phyloP scores from a whole-genome alignment of 2,113 vertebrate species.

The Tenebrosternarchus preto region DNA sequence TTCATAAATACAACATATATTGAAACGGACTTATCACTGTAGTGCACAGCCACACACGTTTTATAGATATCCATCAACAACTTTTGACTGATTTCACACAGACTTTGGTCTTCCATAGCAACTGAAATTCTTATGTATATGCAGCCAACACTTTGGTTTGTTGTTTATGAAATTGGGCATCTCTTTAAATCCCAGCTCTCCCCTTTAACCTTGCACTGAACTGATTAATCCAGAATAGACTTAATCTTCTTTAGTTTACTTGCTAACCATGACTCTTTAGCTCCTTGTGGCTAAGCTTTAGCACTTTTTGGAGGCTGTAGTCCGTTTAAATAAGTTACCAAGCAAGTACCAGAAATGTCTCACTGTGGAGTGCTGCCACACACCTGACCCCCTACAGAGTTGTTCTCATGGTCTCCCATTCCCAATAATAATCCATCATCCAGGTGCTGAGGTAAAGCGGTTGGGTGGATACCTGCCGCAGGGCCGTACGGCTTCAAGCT shows the following conservation, averaged over 20 bases:
- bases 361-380: not conserved
- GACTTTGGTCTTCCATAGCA: not conserved
- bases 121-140: not conserved
- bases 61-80: not conserved
- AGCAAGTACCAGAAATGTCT: not conserved
- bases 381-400: not conserved
- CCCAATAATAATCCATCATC: conserved; percentile 17
- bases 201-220: not conserved
- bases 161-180: not conserved
- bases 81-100: conserved; percentile 21
- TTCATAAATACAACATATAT: conserved; percentile 26
- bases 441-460: conserved; percentile 11
- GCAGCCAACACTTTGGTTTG: not conserved
- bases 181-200: not conserved
- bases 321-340: not conserved
- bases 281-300: not conserved
- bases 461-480: not conserved
- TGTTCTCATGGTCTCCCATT: not conserved
- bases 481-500: conserved; percentile 20
- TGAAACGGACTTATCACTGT: conserved; percentile 3
- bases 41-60: conserved; percentile 25
- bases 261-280: not conserved
- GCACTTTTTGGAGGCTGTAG: not conserved
- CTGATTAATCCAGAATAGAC: not conserved
- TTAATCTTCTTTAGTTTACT: not conserved